Conservation (phyloP, 1,140 invertebrate species). For the Drosophila subpulchrella region DNA sequence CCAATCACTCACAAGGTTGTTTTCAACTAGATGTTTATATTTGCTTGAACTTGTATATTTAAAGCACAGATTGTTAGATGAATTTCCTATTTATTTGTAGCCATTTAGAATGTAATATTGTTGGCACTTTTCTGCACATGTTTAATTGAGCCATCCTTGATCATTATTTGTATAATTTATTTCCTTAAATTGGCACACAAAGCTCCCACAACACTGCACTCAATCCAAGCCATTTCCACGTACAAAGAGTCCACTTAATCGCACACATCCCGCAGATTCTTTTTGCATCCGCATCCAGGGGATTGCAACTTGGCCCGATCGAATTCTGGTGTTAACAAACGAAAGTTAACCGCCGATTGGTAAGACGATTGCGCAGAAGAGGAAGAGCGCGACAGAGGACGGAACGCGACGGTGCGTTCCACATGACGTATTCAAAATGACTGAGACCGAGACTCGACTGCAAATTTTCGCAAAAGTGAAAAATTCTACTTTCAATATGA, state of each 20-base stretch:
- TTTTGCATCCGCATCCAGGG: constrained; percentile 20
- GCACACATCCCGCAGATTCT: constrained; percentile 28
- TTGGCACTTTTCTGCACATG: not conserved
- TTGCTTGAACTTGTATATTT: no score
- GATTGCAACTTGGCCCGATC: constrained; percentile 24
- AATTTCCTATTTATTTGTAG: no score
- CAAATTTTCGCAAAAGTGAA: constrained; percentile 80
- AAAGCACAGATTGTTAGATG: no score
- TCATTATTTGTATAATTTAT: not conserved
- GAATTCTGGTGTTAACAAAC: constrained; percentile 32
- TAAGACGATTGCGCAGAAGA: constrained; percentile 39
- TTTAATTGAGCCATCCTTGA: not conserved
- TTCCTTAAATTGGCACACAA: constrained; percentile 19
- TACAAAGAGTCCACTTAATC: constrained; percentile 25
- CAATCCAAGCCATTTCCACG: constrained; percentile 4
- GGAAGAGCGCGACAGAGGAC: constrained; percentile 16
- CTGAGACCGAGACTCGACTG: constrained; percentile 67
- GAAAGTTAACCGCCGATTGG: constrained; percentile 43
- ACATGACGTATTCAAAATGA: constrained; percentile 83
- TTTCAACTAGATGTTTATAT: no score
- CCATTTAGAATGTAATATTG: not conserved
- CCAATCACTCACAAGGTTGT: no score
- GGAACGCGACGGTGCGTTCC: constrained; percentile 62
- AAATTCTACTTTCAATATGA: constrained; percentile 84
- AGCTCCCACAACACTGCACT: constrained; percentile 43